A percentile compares a stretch with the other conserved stretches of the same genome.
Conservation (phyloP, 2,113 vertebrate species). For the Raja brachyura region DNA sequence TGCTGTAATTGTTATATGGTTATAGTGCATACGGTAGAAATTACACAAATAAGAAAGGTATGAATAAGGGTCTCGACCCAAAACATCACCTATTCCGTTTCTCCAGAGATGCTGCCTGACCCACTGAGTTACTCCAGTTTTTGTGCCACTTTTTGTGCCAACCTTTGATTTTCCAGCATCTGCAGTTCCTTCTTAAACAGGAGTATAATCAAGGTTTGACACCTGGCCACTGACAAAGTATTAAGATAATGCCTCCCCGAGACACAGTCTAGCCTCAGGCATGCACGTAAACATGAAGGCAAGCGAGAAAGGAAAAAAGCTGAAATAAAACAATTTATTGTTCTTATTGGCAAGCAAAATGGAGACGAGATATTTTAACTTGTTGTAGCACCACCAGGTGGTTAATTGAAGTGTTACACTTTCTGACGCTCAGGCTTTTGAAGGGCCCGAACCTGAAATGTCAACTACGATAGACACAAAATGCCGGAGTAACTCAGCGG, state of each 20-base stretch:
- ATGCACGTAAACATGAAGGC: not conserved
- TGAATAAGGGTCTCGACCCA: too few species aligned
- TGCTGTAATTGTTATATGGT: too few species aligned
- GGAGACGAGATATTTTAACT: not conserved
- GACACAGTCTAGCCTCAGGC: not conserved
- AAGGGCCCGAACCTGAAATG: too few species aligned
- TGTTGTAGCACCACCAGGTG: constrained; percentile 8
- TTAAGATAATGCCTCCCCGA: not conserved
- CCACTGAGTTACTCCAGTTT: too few species aligned
- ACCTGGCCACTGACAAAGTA: not conserved
- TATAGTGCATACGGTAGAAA: not conserved
- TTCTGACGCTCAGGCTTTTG: not conserved
- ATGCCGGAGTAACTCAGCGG: too few species aligned
- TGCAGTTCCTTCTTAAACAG: not conserved
- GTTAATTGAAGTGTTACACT: not conserved
- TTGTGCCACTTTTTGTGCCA: too few species aligned
- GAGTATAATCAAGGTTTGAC: not conserved
- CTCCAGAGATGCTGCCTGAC: too few species aligned
- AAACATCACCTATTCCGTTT: too few species aligned
- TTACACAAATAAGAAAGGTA: not conserved
- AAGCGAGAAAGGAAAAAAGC: not conserved
- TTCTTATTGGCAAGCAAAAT: not conserved
- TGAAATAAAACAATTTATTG: not conserved
- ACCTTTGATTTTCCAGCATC: too few species aligned
- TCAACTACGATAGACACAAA: too few species aligned